Base-by-base conservation (phyloP, 1,140 invertebrate genomes). In the Phymorhynchus buccinoides region DNA sequence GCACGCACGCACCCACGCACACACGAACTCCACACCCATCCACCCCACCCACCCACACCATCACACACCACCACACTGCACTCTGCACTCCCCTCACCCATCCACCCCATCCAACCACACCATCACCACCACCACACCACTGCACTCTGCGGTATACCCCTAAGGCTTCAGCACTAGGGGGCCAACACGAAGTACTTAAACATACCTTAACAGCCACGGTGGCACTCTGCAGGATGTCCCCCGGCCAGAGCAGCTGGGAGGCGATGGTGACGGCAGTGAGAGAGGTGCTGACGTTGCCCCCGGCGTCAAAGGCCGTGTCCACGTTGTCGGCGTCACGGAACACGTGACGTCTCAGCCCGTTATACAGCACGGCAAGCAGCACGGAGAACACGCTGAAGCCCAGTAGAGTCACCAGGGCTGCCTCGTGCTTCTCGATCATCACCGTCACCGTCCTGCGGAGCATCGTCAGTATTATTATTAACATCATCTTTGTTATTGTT, bases 251-350 rank as follows among this genome's bases (percentile, higher is more conserved):
- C n/a, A 90, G 85, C 84, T 91, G 90, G 7, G 89, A 90, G 0
- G 89, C 90, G 2, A 90, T 87, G 0, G 89, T 91, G 9, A 90
- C 90, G 14, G 90, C 90, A 16, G 90, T 90, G 80, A 91, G 41
- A 73, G 89, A 89, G 3, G 86, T 88, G 56, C 87, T 89, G 44
- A 91, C 89, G 44, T 89, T 88, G 14, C 93, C 92, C 56, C 92
- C 93, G 18, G 92, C 93, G 85, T 93, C 93, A 79, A 93, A 93
- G 18, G 92, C 88, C 62, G 91, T 91, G 86, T 93, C 92, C 18
- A 93, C 86, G 42, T 88, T 90, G 66, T 90, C 85, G 44, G 81
- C 87, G 84, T 93, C 92, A 82, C 91, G 84, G 80, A 88, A 92
- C 22, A 93, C 88, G 73, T 91, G 68, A 80, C 88, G 88, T 71